Percentiles rank a stretch among this genome's conserved stretches.
Evolutionary conservation across 2,888 invertebrate species (phyloP).

Genomic region (Tetragonula carbonaria): DNA sequence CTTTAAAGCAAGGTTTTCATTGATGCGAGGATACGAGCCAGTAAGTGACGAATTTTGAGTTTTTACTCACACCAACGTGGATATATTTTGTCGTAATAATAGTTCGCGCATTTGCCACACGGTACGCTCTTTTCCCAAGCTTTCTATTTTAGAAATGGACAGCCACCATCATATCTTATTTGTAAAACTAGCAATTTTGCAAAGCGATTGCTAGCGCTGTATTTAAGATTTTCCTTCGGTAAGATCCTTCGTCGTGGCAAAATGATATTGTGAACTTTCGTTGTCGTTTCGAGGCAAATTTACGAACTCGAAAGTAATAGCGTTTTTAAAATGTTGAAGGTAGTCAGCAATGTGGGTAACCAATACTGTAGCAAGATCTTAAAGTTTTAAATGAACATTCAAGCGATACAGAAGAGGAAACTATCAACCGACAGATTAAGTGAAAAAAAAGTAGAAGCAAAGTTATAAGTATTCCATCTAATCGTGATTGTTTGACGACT

Average conservation of each 20-base stretch:
- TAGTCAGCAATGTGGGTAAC: slow-evolving; percentile 42
- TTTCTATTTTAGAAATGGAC: slow-evolving; percentile 63
- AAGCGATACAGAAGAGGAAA: slow-evolving; percentile 2
- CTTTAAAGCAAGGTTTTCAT: not conserved
- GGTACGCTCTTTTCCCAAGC: slow-evolving; percentile 70
- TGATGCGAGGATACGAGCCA: not conserved
- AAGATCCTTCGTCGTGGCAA: not conserved
- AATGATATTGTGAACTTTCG: not conserved
- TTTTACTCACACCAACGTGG: slow-evolving; percentile 9
- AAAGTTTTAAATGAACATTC: slow-evolving; percentile 36
- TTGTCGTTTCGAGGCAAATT: not conserved
- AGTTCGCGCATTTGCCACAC: slow-evolving; percentile 62
- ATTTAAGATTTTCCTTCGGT: slow-evolving; percentile 20
- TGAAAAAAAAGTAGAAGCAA: not conserved
- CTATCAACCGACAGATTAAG: not conserved
- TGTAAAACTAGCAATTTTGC: slow-evolving; percentile 57
- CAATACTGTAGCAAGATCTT: slow-evolving; percentile 15
- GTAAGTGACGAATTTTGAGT: slow-evolving; percentile 3
- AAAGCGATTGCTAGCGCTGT: slow-evolving; percentile 46
- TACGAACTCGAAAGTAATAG: not conserved
- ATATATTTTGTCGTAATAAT: slow-evolving; percentile 8
- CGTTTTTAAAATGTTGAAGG: not conserved
- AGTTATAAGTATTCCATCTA: not conserved
- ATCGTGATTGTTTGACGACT: slow-evolving; percentile 3
- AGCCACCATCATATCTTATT: slow-evolving; percentile 51